These are phyloP conservation scores for Siniperca chuatsi DNA, from an alignment of 2,113 vertebrate genomes.

Conservation along the genomic window DNA sequence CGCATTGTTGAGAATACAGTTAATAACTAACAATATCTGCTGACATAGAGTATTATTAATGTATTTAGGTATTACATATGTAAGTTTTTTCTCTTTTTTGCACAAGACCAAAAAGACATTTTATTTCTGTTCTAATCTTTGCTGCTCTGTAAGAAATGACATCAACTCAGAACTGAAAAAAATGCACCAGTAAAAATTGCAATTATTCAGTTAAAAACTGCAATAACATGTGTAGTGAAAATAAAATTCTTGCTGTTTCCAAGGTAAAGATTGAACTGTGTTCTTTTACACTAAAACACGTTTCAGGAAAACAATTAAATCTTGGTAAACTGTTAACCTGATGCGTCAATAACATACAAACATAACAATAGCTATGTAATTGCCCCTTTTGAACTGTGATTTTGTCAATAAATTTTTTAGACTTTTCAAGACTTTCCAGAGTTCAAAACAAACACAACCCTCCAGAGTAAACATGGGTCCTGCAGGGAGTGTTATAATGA, in stretches of 20 bases:
- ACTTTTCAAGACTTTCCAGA: not conserved
- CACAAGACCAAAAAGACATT: too few species aligned
- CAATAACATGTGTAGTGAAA: not conserved
- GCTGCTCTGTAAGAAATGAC: not conserved
- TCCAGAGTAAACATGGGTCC: not conserved
- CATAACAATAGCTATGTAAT: too few species aligned
- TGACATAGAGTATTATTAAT: not conserved
- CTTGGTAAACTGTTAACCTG: not conserved
- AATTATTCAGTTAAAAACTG: not conserved
- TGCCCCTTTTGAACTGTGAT: not conserved
- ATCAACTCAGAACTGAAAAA: too few species aligned
- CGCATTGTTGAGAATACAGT: not conserved
- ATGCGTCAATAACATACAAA: not conserved
- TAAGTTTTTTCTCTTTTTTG: not conserved
- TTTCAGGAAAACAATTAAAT: not conserved
- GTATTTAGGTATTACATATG: not conserved
- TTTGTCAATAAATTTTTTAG: not conserved
- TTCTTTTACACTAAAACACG: not conserved
- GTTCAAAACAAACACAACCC: not conserved
- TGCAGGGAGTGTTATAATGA: not conserved
- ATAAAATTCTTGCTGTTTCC: not conserved
- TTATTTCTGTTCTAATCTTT: not conserved
- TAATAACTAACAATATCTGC: not conserved
- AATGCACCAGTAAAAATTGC: too few species aligned
- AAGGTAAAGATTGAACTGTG: too few species aligned